Evolutionary conservation across 2,888 invertebrate genomes (phyloP).

Genomic region (Cancer borealis): DNA sequence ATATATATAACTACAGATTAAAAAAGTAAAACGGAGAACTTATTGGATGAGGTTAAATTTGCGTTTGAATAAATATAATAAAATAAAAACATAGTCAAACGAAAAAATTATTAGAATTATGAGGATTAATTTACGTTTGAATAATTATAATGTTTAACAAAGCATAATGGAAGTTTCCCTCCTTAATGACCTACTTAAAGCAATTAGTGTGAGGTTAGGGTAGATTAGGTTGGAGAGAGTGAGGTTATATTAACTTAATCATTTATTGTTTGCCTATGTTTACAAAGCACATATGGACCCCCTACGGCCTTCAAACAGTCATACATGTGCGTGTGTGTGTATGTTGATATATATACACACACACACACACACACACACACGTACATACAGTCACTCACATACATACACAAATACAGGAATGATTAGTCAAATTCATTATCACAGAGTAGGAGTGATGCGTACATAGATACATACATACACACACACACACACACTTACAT

Average conservation of each 20-base stretch:
- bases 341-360: not conserved
- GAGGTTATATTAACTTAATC: not conserved
- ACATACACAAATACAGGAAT: not conserved
- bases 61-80: no score
- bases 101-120: no score
- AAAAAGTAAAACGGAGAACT: no score
- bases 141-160: no score
- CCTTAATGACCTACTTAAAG: no score
- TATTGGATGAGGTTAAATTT: no score
- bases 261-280: not conserved
- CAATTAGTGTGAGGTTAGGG: no score
- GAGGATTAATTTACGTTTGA: no score
- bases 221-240: not conserved
- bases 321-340: not conserved
- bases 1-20: no score
- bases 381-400: not conserved
- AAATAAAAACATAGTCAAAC: no score
- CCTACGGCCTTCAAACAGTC: not conserved
- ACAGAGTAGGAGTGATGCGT: constrained; percentile 1
- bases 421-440: not conserved
- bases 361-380: not conserved
- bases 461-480: not conserved
- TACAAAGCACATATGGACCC: constrained; percentile 45
- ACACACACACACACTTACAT: not conserved
- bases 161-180: no score